Percentiles rank a stretch among this genome's conserved stretches.
Conservation (phyloP, 2,888 invertebrate species). For the Trissolcus brochymenae region DNA sequence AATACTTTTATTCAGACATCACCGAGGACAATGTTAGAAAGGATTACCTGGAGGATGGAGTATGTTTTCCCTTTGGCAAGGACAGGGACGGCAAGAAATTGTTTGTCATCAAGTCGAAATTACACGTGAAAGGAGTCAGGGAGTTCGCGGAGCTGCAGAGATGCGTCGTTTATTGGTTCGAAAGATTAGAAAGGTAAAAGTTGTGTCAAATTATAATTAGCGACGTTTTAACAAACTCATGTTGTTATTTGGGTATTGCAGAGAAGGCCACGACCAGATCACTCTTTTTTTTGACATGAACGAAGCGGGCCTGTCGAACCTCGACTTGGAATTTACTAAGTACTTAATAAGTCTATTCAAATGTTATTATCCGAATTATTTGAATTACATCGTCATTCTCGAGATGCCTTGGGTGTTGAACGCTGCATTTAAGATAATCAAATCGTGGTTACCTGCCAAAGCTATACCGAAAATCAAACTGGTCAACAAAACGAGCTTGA, state of each 20-base stretch:
- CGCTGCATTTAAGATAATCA: constrained; percentile 93
- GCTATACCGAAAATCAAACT: constrained; percentile 93
- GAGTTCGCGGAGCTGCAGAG: constrained; percentile 87
- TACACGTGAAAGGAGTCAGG: constrained; percentile 87
- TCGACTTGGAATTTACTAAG: constrained; percentile 95
- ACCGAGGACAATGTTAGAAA: constrained; percentile 82
- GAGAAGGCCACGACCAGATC: constrained; percentile 85
- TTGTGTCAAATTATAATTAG: too few relatives aligned
- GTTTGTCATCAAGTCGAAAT: constrained; percentile 88
- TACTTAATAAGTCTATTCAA: constrained; percentile 92
- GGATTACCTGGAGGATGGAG: constrained; percentile 86
- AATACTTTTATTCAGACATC: constrained; percentile 79
- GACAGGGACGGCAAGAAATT: constrained; percentile 89
- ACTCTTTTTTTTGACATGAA: constrained; percentile 94
- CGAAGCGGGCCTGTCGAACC: constrained; percentile 88
- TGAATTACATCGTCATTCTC: constrained; percentile 92
- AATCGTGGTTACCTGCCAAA: constrained; percentile 89
- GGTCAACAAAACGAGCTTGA: constrained; percentile 85
- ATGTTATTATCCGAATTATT: constrained; percentile 89
- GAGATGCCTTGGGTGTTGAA: constrained; percentile 97
- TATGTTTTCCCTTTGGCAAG: constrained; percentile 85
- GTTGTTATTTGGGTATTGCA: constrained; percentile 61
- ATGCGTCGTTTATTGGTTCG: constrained; percentile 91
- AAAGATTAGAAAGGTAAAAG: constrained; percentile 85
- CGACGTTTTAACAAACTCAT: too few relatives aligned